Base-by-base conservation (phyloP, 2,113 vertebrate species). In the Empidonax traillii region DNA sequence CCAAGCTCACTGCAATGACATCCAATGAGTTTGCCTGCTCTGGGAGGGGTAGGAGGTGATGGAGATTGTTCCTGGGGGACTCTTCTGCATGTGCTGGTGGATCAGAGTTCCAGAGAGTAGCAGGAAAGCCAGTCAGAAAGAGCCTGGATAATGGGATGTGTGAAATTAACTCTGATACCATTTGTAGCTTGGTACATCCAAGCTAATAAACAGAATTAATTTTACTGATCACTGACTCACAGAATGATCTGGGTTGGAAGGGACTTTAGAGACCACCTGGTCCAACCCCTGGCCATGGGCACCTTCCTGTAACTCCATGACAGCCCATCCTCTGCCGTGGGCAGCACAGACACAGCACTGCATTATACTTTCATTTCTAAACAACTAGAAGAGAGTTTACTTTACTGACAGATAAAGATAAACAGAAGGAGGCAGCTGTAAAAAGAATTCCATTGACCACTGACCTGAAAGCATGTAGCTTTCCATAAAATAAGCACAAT, bases 391-490 rank as follows among this genome's bases (percentile, higher is more conserved):
- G 76, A 93, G 81, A 91, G 95, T 93, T 98, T 97, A 93, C 91
- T 95, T 97, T 95, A 81, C 95, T 80, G 90, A 67, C 94, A 97
- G 96, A 97, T 89, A 81, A 95, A 97, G 97, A 97, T 96, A 97
- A 98, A 97, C 97, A 97, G 90, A 83, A 96, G 85, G 81, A 97
- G 81, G 91, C 97, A 98, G 97, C 97, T 98, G 97, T 91, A 92
- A 82, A 93, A 96, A 96, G 94, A 97, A 97, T 97, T 93, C 93
- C 87, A 74, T 62, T 94, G 94, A 87, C 90, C 92, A 92, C 46
- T 92, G 96, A 95, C 91, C 97, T 94, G 93, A 91, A 91, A 97
- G 95, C 67, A 79, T 86, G 68, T 44, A 94, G 90, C 90, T 97
- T 97, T 95, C 96, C 79, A 85, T 53, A 74, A 87, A 98, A 96